Evolutionary conservation across 2,113 vertebrate genomes (phyloP).

Genomic region (Scatophagus argus): DNA sequence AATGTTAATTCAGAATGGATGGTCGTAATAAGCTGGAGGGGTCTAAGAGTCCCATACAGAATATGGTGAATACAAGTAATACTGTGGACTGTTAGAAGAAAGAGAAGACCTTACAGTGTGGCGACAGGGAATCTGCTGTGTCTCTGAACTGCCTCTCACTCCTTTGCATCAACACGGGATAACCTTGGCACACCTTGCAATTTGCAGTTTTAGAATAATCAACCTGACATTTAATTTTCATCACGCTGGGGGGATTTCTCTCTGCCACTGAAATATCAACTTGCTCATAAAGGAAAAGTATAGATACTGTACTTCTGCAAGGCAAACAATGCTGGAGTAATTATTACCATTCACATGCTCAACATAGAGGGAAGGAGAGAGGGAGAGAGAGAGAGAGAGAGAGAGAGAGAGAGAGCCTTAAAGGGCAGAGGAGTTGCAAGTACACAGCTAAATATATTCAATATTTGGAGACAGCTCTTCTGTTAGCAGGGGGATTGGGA

Average conservation of each 20-base stretch:
- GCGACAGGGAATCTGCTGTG: background rate
- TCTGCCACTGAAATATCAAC: background rate
- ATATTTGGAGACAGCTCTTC: constrained; percentile 62
- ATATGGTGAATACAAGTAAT: background rate
- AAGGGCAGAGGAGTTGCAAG: constrained; percentile 45
- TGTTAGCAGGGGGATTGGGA: constrained; percentile 51
- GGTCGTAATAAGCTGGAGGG: background rate
- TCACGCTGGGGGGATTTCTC: constrained; percentile 2
- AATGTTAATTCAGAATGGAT: background rate
- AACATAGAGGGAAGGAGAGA: too few species aligned
- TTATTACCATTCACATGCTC: constrained; percentile 48
- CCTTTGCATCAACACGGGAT: background rate
- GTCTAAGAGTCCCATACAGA: background rate
- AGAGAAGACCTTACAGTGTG: background rate
- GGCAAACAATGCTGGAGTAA: constrained; percentile 42
- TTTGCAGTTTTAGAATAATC: constrained; percentile 33
- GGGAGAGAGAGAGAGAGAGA: constrained; percentile 11
- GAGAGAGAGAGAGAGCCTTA: constrained; percentile 32
- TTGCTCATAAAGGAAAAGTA: constrained; percentile 3
- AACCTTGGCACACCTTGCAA: background rate
- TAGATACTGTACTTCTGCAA: background rate
- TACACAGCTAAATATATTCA: constrained; percentile 61
- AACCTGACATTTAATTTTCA: constrained; percentile 43
- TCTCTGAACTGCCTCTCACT: background rate
- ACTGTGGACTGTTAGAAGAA: background rate